Base-by-base conservation (phyloP, 1,140 invertebrate genomes). In the Tetramorium simillimum region DNA sequence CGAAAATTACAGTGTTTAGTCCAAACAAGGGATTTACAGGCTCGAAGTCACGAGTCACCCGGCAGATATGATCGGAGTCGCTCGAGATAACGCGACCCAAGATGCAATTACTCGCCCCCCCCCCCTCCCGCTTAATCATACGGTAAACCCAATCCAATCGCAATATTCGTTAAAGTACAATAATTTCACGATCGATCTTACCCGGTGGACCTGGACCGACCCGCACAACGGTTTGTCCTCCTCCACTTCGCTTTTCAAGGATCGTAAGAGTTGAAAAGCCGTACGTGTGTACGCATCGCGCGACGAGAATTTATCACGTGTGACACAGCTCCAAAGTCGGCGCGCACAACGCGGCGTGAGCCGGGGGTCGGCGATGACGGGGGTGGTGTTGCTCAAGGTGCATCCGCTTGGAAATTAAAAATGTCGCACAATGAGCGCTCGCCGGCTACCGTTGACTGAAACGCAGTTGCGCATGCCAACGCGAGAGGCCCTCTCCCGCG, bases 361-460 rank as follows among this genome's bases (percentile, higher is more conserved):
- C 9, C 49, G 24, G 24, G n/a, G 21, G 28, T 77, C 37, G 75
- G 7, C 24, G 49, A 24, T 40, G 73, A 43, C n/a, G 58, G 53
- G 43, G 80, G 37, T 21, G 46, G 70, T 67, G 70, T 67, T 87
- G 92, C 92, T 93, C 89, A 91, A 92, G 93, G 90, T 89, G 92
- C 91, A 93, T 91, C 93, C 93, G 93, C 88, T 90, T 94, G 93
- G 92, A 94, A 93, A 93, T 93, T 92, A 93, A 94, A 94, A 94
- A 93, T 93, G 90, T 92, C 92, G 92, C 89, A 92, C 93, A 93
- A 93, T 92, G 89, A 93, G 92, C 90, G 88, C 88, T 93, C 86
- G 90, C 77, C 85, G 70, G 86, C 75, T 89, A 78, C 82, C 80
- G 86, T 85, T 87, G 43, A 65, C 65, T 62, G 78, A 86, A 85